phyloP scores from a whole-genome alignment of 2,113 vertebrate species.

The Loxodonta africana region DNA sequence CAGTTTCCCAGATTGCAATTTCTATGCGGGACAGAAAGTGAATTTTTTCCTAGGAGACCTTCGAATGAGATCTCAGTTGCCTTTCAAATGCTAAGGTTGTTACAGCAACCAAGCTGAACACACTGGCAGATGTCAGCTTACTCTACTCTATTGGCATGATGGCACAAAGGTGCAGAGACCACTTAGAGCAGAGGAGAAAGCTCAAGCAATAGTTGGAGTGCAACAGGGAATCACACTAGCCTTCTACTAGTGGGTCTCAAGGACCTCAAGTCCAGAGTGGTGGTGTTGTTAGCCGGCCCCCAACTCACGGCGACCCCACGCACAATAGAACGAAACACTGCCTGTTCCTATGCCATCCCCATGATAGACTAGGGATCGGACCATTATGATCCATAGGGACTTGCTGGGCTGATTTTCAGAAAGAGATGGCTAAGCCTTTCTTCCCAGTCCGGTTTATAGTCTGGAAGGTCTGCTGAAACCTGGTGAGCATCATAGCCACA shows the following conservation, averaged over 20 bases:
- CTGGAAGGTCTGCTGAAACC: not conserved
- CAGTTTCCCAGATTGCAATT: not conserved
- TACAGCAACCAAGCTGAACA: not conserved
- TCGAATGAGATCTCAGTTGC: not conserved
- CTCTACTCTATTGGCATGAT: not conserved
- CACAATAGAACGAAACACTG: not conserved
- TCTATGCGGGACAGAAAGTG: not conserved
- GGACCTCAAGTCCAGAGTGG: not conserved
- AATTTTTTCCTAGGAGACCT: not conserved
- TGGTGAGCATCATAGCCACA: not conserved
- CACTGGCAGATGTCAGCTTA: not conserved
- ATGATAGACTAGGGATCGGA: not conserved
- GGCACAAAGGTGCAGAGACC: not conserved
- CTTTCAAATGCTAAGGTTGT: not conserved
- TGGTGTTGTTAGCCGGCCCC: not conserved
- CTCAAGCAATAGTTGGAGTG: fast-evolving
- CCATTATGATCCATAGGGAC: not conserved
- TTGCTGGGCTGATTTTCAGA: no score
- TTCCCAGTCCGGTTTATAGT: not conserved
- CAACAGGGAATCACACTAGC: no score
- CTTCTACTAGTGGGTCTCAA: not conserved
- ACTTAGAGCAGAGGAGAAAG: fast-evolving
- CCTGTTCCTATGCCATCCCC: not conserved
- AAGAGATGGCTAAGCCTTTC: not conserved
- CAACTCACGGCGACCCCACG: not conserved